Evolutionary conservation across 2,888 invertebrate genomes (phyloP), one percentile per base, ranked within the genome.

Genomic region (Scaptomyza cyrtandrae): DNA sequence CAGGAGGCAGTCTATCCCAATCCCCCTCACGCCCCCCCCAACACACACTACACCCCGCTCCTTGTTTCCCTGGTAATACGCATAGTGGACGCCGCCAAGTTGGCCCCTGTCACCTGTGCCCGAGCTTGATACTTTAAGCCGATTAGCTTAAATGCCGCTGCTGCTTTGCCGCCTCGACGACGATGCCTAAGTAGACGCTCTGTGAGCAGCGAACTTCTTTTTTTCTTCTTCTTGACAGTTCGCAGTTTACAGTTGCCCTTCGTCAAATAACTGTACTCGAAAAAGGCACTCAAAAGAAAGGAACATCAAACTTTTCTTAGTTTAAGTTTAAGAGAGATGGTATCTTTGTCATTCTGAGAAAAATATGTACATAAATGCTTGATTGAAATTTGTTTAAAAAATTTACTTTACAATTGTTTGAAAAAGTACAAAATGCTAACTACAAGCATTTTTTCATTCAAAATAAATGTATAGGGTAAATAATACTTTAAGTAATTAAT

Each of bases 71-170:
- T 46, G 10, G 43, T 59, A 27, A 59, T 37, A 50, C 56, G 39
- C 43, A 49, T 19, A 29, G 48, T 56, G 54, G 49, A 60, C 60
- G 52, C 46, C 46, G 54, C 63, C 79, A 59, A 73, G 52, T 69
- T 74, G 80, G 66, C 80, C 80, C 74, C 74, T 75, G 86, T 86
- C 89, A 89, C 88, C 88, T 89, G 88, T 54, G 63, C 63, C 63
- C 16, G 31, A 41, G 57, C 66, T 74, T 87, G 88, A 89, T 81
- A 83, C 88, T 83, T 76, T 87, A 88, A 88, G 89, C 88, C 89
- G 89, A 87, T 88, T 88, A 89, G 70, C 80, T 83, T 75, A 80
- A 88, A 88, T 83, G 83, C 77, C 71, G 61, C 49, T 64, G 74
- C 77, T 64, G 71, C 77, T 65, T 73, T 69, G 65, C 56, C 68